These are phyloP conservation scores for Chaetodon trifascialis DNA, from an alignment of 2,113 vertebrate genomes.

Conservation along the genomic window DNA sequence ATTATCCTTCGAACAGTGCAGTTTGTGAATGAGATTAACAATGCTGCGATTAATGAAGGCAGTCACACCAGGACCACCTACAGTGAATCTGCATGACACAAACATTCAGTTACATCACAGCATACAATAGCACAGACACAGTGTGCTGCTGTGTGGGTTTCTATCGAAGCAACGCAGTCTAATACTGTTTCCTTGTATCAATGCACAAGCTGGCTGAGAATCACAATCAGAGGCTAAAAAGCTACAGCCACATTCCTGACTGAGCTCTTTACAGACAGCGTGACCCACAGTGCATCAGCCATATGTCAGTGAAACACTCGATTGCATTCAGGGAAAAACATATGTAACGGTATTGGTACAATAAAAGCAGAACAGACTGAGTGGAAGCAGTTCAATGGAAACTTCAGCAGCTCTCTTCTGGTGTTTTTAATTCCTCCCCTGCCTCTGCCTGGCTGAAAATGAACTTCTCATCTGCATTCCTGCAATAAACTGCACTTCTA, in stretches of 20 bases:
- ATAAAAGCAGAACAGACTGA: neutral
- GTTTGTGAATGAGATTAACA: too few relatives aligned
- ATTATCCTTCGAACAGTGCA: too few relatives aligned
- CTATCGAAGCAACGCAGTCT: neutral
- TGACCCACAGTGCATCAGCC: neutral
- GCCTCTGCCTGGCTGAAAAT: conserved; percentile 35
- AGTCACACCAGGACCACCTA: too few relatives aligned
- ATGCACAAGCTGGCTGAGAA: neutral
- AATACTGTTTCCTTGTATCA: neutral
- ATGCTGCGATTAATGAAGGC: too few relatives aligned
- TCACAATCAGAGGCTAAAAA: conserved; percentile 5
- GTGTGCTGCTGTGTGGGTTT: neutral
- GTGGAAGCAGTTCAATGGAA: conserved; percentile 15
- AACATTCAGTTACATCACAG: neutral
- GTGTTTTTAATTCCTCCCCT: conserved; percentile 31
- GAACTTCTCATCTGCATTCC: conserved; percentile 70
- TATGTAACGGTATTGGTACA: too few relatives aligned
- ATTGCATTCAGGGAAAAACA: neutral
- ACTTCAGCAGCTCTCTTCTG: conserved; percentile 37
- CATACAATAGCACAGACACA: neutral
- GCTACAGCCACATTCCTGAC: neutral
- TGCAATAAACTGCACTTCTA: conserved; percentile 52
- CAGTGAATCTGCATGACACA: neutral
- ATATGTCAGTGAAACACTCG: neutral
- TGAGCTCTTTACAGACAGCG: neutral